phyloP scores from a whole-genome alignment of 2,888 invertebrate genomes.

The Rhopalosiphum nymphaeae region DNA sequence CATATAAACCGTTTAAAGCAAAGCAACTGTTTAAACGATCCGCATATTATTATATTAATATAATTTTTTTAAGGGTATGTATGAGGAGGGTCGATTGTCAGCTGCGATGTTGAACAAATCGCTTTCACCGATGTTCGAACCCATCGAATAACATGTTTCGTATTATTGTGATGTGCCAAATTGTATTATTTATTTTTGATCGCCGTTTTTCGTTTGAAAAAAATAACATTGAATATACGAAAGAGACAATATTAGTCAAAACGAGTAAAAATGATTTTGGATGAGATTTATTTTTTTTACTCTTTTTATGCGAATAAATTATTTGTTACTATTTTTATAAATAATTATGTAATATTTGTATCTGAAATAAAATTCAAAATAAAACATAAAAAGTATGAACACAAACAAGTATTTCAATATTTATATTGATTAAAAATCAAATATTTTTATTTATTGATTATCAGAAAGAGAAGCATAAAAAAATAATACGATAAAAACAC shows the following conservation, averaged over 20 bases:
- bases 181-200: not conserved
- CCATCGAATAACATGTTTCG: not conserved
- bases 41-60: not conserved
- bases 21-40: not conserved
- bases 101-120: not conserved
- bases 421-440: not conserved
- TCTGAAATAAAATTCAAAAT: not conserved
- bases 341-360: not conserved
- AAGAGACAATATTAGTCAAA: not conserved
- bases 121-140: not conserved
- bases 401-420: not conserved
- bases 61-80: not conserved
- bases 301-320: not conserved
- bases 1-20: not conserved
- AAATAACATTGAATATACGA: not conserved
- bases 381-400: not conserved
- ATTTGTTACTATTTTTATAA: not conserved
- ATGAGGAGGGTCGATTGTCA: not conserved
- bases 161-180: not conserved
- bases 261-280: not conserved
- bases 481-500: not conserved
- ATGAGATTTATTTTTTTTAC: not conserved
- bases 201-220: not conserved
- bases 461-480: not conserved
- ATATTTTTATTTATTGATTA: not conserved